phyloP scores from a whole-genome alignment of 1,140 invertebrate species.

The Drosophila tsacasi region DNA sequence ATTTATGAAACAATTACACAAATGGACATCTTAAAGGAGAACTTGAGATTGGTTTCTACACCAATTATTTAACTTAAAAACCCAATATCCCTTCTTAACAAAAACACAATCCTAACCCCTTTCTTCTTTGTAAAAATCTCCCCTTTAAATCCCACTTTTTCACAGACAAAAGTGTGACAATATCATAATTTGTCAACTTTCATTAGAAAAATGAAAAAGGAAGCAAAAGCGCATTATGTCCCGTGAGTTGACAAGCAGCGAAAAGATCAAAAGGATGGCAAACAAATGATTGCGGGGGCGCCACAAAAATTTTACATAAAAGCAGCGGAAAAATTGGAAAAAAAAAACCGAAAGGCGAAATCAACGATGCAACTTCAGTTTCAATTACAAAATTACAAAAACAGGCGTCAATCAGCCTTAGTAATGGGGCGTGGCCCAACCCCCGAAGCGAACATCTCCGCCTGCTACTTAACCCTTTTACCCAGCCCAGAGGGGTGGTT shows the following conservation, averaged over 20 bases:
- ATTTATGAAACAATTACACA: constrained; percentile 44
- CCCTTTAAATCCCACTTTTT: neutral
- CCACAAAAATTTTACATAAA: constrained; percentile 38
- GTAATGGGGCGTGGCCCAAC: constrained; percentile 76
- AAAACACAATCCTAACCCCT: neutral
- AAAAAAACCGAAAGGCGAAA: constrained; percentile 53
- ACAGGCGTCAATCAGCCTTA: constrained; percentile 82
- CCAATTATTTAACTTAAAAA: neutral
- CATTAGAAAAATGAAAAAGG: constrained; percentile 74
- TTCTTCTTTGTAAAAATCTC: neutral
- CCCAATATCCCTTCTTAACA: neutral
- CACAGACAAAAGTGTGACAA: constrained; percentile 40
- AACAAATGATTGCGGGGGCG: constrained; percentile 77
- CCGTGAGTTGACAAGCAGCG: constrained; percentile 56
- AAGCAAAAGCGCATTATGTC: constrained; percentile 47
- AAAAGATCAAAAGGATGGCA: constrained; percentile 80
- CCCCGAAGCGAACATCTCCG: constrained; percentile 36
- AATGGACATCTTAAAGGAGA: constrained; percentile 20
- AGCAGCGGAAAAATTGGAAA: constrained; percentile 55
- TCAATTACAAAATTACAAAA: constrained; percentile 83
- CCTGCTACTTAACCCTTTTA: constrained; percentile 78
- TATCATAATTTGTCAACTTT: constrained; percentile 71
- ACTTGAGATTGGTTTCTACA: neutral
- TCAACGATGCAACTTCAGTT: constrained; percentile 73
- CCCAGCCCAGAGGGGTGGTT: constrained; percentile 50